A percentile compares a stretch with the other conserved stretches of the same genome.
Conservation (phyloP, 2,888 invertebrate species). For the Pediacus dermestoides region DNA sequence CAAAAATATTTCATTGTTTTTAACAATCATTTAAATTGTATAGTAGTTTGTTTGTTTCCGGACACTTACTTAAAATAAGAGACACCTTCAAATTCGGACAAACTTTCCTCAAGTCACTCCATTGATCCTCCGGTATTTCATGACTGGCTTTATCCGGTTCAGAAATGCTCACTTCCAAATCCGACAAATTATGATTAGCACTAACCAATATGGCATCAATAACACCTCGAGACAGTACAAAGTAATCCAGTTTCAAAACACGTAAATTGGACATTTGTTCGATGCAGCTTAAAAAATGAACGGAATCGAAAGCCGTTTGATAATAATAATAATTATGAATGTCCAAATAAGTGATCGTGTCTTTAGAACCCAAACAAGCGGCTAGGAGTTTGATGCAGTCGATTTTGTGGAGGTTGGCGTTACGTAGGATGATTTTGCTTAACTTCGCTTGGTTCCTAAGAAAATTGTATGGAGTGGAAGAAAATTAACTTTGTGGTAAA, state of each 20-base stretch:
- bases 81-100: constrained; percentile 49
- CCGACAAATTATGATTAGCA: constrained; percentile 41
- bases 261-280: constrained; percentile 46
- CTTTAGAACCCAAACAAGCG: constrained; percentile 44
- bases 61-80: constrained; percentile 26
- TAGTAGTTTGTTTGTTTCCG: no score
- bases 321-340: constrained; percentile 51
- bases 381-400: constrained; percentile 49
- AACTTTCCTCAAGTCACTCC: constrained; percentile 45
- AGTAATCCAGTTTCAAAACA: constrained; percentile 50
- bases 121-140: constrained; percentile 46
- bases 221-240: constrained; percentile 48
- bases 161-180: constrained; percentile 47
- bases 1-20: no score
- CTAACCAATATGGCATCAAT: constrained; percentile 48
- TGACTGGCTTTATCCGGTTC: constrained; percentile 49
- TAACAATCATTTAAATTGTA: no score
- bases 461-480: constrained; percentile 8
- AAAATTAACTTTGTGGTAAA: constrained; percentile 14
- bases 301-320: constrained; percentile 37
- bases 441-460: constrained; percentile 48
- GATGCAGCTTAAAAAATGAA: constrained; percentile 36
- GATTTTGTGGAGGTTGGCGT: constrained; percentile 48
- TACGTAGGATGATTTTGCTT: constrained; percentile 46
- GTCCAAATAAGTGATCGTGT: constrained; percentile 46